Base-by-base conservation (phyloP, 2,797 vertebrate genomes). In the Myotis pilosus region DNA sequence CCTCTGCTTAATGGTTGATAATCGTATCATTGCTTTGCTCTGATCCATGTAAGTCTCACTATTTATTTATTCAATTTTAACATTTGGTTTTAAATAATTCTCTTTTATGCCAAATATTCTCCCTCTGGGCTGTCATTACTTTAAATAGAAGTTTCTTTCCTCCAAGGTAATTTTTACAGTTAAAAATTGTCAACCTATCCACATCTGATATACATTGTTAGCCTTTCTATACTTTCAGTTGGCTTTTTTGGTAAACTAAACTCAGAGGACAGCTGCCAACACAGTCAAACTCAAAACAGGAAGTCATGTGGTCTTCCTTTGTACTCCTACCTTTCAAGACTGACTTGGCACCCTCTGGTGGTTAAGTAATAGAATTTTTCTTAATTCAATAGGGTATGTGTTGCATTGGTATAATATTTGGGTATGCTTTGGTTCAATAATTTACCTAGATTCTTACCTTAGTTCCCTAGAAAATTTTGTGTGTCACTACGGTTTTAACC, bases 221-320 rank as follows among this genome's bases (percentile, higher is more conserved):
- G 33, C 30, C 41, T 92, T 90, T 81, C 41, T 71, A n/a, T 71
- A 20, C 71, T 76, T 89, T 62, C n/a, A 60, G 30, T 47, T 85
- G 87, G 13, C 19, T 92, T 94, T 92, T 92, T 90, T 79, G 28
- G 22, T 93, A 84, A 53, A 84, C 66, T 83, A 86, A 91, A 86
- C 64, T 93, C 64, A 91, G 80, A 78, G 64, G 95, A 91, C 94
- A 97, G 92, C 88, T 95, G 94, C 93, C 80, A 91, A 66, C 94
- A 90, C 79, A 91, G 91, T 96, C 95, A 87, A 95, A 96, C 89
- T 95, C 94, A 97, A 97, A 97, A 97, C 97, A 97, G 97, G 96
- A 97, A 96, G 96, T 97, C 96, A 97, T 72, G 94, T 96, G 95
- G 87, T 87, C 79, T 89, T 74, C 51, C 84, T 96, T 95, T 96